Evolutionary conservation across 2,888 invertebrate species (phyloP).

Genomic region (Anarsia innoxiella): DNA sequence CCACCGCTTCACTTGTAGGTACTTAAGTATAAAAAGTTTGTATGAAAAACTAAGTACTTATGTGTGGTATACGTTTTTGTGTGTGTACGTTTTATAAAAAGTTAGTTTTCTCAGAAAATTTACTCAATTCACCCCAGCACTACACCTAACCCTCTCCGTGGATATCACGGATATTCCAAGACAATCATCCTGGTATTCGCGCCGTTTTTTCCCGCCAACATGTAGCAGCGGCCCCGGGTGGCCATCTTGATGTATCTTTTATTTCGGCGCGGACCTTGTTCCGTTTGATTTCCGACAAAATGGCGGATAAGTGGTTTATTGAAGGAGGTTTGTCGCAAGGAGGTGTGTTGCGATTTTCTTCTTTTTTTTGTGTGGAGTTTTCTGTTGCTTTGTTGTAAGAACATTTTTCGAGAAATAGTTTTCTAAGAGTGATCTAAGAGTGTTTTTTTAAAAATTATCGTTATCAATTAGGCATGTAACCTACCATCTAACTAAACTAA

Average conservation of each 20-base stretch:
- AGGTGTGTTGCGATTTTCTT: background rate
- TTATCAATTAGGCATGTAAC: background rate
- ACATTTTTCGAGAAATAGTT: too few relatives aligned
- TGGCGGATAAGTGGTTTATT: too few relatives aligned
- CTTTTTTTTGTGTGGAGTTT: background rate
- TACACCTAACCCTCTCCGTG: constrained; percentile 20
- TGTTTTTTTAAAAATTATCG: too few relatives aligned
- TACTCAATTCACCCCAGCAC: background rate
- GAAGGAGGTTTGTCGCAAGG: too few relatives aligned
- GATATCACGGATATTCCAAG: constrained; percentile 62
- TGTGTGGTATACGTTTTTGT: background rate
- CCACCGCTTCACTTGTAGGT: too few relatives aligned
- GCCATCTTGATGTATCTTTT: constrained; percentile 54
- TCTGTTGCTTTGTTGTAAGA: too few relatives aligned
- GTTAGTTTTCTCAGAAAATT: background rate
- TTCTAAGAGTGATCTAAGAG: too few relatives aligned
- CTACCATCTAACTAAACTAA: background rate
- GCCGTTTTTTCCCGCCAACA: constrained; percentile 63
- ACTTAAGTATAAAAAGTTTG: background rate
- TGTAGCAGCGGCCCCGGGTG: constrained; percentile 43
- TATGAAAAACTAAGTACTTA: background rate
- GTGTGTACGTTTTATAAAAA: background rate
- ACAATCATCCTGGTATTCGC: constrained; percentile 65
- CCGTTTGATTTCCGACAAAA: too few relatives aligned
- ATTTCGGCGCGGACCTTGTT: constrained; percentile 27